Evolutionary conservation across 2,113 vertebrate genomes (phyloP).

Genomic region (Aythya baeri): DNA sequence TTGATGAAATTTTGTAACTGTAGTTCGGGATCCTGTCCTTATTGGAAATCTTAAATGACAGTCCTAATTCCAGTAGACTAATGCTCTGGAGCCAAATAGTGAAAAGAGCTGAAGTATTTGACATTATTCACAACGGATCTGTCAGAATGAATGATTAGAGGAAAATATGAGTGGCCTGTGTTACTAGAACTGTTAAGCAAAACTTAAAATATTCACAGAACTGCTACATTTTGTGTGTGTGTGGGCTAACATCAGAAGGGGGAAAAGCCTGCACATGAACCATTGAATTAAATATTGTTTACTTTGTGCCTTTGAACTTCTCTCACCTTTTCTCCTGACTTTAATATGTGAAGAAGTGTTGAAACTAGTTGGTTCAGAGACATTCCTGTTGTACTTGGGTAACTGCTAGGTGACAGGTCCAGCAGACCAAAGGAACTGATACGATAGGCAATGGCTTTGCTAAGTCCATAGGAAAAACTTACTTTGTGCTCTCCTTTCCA

Average conservation of each 20-base stretch:
- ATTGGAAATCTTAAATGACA: slow-evolving; percentile 3
- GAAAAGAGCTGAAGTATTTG: background rate
- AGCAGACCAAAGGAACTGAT: background rate
- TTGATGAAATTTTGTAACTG: background rate
- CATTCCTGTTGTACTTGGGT: background rate
- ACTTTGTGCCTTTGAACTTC: background rate
- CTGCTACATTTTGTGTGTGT: background rate
- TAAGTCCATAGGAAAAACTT: background rate
- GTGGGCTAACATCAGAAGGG: background rate
- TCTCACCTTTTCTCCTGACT: background rate
- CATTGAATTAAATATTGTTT: background rate
- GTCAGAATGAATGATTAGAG: background rate
- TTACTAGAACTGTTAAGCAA: background rate
- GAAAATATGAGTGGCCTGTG: background rate
- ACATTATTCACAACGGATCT: background rate
- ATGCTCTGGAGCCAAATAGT: slow-evolving; percentile 1
- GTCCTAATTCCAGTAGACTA: background rate
- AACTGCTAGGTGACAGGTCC: background rate
- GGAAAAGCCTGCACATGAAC: background rate
- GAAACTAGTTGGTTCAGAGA: background rate
- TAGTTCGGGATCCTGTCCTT: background rate
- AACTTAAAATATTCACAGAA: background rate
- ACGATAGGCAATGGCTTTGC: background rate
- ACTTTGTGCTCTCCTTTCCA: background rate
- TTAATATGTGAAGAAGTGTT: background rate